Base-by-base conservation (phyloP, 2,888 invertebrate species). In the Nemurella pictetii region DNA sequence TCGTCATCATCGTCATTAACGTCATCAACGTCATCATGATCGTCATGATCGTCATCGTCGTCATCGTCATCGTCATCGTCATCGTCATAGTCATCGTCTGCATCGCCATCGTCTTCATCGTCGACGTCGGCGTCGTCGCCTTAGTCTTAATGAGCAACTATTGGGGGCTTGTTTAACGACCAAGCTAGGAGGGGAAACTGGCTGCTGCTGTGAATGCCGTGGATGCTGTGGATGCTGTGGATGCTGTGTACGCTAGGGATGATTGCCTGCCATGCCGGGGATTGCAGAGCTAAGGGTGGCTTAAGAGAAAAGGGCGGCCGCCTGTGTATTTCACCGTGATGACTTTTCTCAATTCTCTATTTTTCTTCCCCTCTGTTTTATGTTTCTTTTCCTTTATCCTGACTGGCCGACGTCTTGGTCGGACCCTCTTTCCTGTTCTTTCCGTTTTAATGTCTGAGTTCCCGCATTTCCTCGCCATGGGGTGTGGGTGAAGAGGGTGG, bases 321-420 rank as follows among this genome's bases (percentile, higher is more conserved):
- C 55, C 55, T 15, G 55, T 15, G 55, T 20, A 55, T 55, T 55
- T 12, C 75, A 9, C 75, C 9, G 15, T 36, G 55, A 36, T 36
- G 15, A 36, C 55, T 36, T 36, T 36, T 36, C 15, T 12, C 28
- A 75, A 28, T 81, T 30, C 80, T 81, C 82, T 82, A 55, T 82
- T 82, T 82, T 30, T 81, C 30, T 82, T 82, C 55, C 55, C 82
- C 82, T 82, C 28, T 0, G 27, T 72, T 82, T 72, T 55, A 82
- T 82, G 82, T 82, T 72, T 36, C 32, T 81, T 81, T 81, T 32
- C 35, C 80, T 81, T 81, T 81, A 81, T 81, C 80, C 80, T 81
- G 35, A 27, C 29, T 26, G 36, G 32, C 32, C 80, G 26, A n/a
- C n/a, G n/a, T n/a, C 20, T 36, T 82, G 25, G 28, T 30, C n/a